These are phyloP conservation scores for Pseudochromis fuscus DNA, from an alignment of 2,797 vertebrate genomes.

Conservation along the genomic window DNA sequence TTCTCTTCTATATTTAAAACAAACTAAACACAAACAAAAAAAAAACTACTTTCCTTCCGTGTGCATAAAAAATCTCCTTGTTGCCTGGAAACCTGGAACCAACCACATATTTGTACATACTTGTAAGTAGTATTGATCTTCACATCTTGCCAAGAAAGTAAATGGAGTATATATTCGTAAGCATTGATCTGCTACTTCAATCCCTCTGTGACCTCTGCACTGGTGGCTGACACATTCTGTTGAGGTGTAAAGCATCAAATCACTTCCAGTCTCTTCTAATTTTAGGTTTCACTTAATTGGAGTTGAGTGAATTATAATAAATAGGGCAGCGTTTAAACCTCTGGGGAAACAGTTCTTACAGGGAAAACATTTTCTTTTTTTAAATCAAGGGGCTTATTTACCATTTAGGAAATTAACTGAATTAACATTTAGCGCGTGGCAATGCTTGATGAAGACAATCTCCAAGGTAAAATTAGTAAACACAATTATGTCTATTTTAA, in stretches of 20 bases:
- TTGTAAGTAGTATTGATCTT: no score
- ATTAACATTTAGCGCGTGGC: constrained; percentile 26
- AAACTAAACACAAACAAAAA: no score
- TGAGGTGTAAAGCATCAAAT: not conserved
- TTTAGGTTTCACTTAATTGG: constrained; percentile 1
- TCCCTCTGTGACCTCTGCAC: not conserved
- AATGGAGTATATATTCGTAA: not conserved
- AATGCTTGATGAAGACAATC: not conserved
- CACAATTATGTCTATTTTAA: constrained; percentile 2
- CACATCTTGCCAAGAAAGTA: not conserved
- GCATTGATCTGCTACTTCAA: not conserved
- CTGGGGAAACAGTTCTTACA: constrained; percentile 33
- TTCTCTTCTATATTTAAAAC: no score
- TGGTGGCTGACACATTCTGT: not conserved
- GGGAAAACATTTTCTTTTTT: constrained; percentile 25
- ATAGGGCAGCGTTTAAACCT: constrained; percentile 27
- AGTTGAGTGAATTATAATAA: constrained; percentile 13
- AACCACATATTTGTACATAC: no score
- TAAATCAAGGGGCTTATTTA: constrained; percentile 35
- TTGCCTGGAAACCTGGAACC: no score
- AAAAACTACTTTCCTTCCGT: no score
- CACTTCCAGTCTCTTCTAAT: not conserved
- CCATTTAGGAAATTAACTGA: constrained; percentile 48
- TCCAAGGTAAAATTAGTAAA: not conserved
- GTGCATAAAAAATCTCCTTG: no score